Evolutionary conservation across 2,888 invertebrate genomes (phyloP).

Genomic region (Drosophila heteroneura): DNA sequence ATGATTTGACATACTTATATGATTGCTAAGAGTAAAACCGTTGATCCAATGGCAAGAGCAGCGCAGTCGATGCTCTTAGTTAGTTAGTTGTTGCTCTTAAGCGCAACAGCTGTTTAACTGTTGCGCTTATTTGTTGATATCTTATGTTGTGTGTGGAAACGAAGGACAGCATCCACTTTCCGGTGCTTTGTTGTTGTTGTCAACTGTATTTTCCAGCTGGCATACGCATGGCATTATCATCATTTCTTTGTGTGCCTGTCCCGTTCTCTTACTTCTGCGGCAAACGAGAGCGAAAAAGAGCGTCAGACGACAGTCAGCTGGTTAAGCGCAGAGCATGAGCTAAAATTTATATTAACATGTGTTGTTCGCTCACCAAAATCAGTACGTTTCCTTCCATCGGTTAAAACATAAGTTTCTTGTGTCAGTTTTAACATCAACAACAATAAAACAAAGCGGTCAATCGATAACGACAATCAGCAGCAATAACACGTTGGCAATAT

Average conservation of each 20-base stretch:
- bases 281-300: slow-evolving; percentile 28
- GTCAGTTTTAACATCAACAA: slow-evolving; percentile 27
- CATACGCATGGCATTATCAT: slow-evolving; percentile 15
- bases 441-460: slow-evolving; percentile 28
- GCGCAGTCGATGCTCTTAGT: slow-evolving; percentile 34
- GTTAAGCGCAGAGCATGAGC: slow-evolving; percentile 36
- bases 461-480: slow-evolving; percentile 33
- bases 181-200: slow-evolving; percentile 29
- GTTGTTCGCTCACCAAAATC: slow-evolving; percentile 68
- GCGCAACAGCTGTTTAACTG: slow-evolving; percentile 44
- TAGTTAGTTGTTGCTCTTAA: slow-evolving; percentile 42
- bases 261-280: slow-evolving; percentile 43
- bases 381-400: slow-evolving; percentile 70
- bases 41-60: slow-evolving; percentile 32
- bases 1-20: slow-evolving; percentile 29
- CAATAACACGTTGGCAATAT: slow-evolving; percentile 57
- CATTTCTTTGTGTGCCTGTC: slow-evolving; percentile 18
- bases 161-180: background rate
- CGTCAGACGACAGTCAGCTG: slow-evolving; percentile 52
- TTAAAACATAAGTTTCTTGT: slow-evolving; percentile 53
- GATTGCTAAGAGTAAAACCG: slow-evolving; percentile 7
- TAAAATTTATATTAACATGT: slow-evolving; percentile 73
- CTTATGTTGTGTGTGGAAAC: slow-evolving; percentile 20
- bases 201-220: slow-evolving; percentile 33
- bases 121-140: slow-evolving; percentile 46